Evolutionary conservation across 2,797 vertebrate genomes (phyloP), one percentile per base, ranked within the genome.

Genomic region (Synanceia verrucosa): DNA sequence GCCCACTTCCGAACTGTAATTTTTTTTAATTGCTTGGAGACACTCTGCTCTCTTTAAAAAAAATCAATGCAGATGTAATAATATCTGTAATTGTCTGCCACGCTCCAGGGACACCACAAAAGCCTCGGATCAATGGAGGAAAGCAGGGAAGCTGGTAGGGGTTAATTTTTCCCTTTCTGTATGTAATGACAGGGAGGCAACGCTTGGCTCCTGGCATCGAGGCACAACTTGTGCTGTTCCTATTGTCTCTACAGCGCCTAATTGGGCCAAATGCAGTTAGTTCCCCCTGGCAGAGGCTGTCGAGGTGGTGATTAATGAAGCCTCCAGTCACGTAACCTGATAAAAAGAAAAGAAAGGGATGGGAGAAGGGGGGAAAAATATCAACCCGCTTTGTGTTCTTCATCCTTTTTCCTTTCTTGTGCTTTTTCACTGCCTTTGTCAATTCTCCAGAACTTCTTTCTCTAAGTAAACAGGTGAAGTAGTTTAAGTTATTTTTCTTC

Each of bases 51-150:
- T 92, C 88, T 86, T 90, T 88, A 89, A 91, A 89, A 90, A 88
- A 86, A 92, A 95, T 95, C 94, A 95, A 94, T 95, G 94, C 91
- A 94, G 93, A 95, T 95, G 93, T 94, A 94, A 95, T 95, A 94
- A 95, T 95, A 95, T 95, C 93, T 93, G 93, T 95, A 94, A 95
- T 94, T 94, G 94, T 94, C 92, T 94, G 92, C 89, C 93, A 93
- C 90, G 88, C 93, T 95, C 92, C 90, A 79, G 94, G 92, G 94
- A 94, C 89, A 81, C 90, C 91, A 92, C 92, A 94, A 93, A 94
- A 94, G 92, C 92, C 91, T 90, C 21, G 83, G 92, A 95, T 95
- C 94, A 95, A 95, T 95, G 93, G 89, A 90, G 86, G 88, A 91
- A 91, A 93, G 92, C 91, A 78, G 85, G 86, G 91, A 90, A 90